Evolutionary conservation across 2,888 invertebrate genomes (phyloP).

Genomic region (Lissocephala sabroskyi): DNA sequence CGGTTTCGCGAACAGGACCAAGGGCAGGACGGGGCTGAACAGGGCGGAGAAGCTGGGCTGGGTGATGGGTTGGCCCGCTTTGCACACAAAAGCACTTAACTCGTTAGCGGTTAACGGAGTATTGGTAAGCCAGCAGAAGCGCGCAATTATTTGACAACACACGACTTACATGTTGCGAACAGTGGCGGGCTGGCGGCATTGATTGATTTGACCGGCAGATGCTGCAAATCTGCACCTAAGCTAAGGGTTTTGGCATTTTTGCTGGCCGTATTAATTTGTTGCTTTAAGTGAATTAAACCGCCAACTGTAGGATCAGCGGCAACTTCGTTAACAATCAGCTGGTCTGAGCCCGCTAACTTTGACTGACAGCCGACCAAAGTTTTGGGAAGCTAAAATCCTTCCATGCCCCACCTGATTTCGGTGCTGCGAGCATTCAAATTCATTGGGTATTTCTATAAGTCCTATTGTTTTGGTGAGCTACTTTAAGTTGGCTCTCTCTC

Average conservation of each 20-base stretch:
- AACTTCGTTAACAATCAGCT: conserved; percentile 13
- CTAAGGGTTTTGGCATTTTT: conserved; percentile 10
- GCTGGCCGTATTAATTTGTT: conserved; percentile 19
- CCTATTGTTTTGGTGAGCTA: too few species aligned
- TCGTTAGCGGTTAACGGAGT: conserved; percentile 58
- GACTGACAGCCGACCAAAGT: too few species aligned
- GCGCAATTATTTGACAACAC: conserved; percentile 55
- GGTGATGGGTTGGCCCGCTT: not conserved
- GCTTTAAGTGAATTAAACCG: conserved; percentile 33
- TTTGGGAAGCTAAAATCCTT: too few species aligned
- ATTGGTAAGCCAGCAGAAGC: conserved; percentile 48
- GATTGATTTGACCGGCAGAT: conserved; percentile 24
- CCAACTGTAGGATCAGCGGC: not conserved
- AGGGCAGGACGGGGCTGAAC: too few species aligned
- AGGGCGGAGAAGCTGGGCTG: not conserved
- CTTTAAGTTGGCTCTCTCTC: not conserved
- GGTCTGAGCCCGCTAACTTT: too few species aligned
- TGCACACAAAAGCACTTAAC: conserved; percentile 58
- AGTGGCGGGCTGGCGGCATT: conserved; percentile 17
- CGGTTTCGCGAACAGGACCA: too few species aligned
- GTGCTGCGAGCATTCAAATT: too few species aligned
- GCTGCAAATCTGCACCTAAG: conserved; percentile 37
- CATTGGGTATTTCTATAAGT: too few species aligned
- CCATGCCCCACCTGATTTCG: too few species aligned
- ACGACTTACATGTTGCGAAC: conserved; percentile 19